Conservation (phyloP, 2,797 vertebrate genomes). For the Arrhamphus sclerolepis region DNA sequence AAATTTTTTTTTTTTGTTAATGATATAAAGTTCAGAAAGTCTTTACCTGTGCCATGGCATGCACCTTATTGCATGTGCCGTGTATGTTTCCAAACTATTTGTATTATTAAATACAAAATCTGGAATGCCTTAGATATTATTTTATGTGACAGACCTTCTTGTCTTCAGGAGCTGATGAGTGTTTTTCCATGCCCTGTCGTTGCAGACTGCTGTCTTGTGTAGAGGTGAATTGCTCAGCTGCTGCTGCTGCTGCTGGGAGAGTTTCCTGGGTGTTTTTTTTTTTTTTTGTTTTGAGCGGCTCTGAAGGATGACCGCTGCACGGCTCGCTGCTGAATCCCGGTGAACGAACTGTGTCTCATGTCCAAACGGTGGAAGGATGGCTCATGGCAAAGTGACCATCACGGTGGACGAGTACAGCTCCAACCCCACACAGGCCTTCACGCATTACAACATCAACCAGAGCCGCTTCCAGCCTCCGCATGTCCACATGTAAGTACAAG, state of each 20-base stretch:
- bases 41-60: too few species aligned
- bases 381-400: slow-evolving; percentile 98
- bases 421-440: slow-evolving; percentile 97
- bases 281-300: slow-evolving; percentile 63
- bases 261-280: slow-evolving; percentile 56
- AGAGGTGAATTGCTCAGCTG: slow-evolving; percentile 33
- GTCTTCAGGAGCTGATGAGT: slow-evolving; percentile 33
- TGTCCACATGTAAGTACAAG: slow-evolving; percentile 92
- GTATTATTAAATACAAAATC: too few species aligned
- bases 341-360: slow-evolving; percentile 91
- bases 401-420: slow-evolving; percentile 98
- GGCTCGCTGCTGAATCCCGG: slow-evolving; percentile 84
- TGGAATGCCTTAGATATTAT: too few species aligned
- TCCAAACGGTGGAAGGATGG: slow-evolving; percentile 93
- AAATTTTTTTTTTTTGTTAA: too few species aligned
- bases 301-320: slow-evolving; percentile 84
- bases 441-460: slow-evolving; percentile 99
- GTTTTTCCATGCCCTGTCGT: slow-evolving; percentile 19
- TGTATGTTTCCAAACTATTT: too few species aligned
- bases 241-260: slow-evolving; percentile 30
- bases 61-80: too few species aligned
- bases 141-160: neutral
- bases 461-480: slow-evolving; percentile 97
- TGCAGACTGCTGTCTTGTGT: slow-evolving; percentile 61
- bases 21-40: too few species aligned